These are phyloP conservation scores for Nemotelus pantherinus DNA, from an alignment of 2,888 invertebrate species.

Conservation along the genomic window DNA sequence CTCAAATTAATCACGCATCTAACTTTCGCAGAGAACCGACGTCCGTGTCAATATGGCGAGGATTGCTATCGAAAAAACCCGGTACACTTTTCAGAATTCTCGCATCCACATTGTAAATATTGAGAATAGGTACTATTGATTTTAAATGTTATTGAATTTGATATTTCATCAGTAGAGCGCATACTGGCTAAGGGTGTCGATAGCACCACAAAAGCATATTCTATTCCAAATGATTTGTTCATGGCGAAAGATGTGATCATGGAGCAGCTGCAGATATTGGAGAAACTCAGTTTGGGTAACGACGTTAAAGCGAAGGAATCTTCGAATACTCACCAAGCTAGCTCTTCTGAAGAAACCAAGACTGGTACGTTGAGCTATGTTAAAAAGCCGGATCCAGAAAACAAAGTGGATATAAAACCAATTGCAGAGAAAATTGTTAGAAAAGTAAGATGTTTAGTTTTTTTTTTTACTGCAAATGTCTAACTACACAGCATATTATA, in stretches of 20 bases:
- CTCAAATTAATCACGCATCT: too few relatives aligned
- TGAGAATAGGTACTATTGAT: constrained; percentile 25
- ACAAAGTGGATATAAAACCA: background rate
- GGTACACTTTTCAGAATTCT: constrained; percentile 82
- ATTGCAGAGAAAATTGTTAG: background rate
- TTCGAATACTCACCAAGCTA: too few relatives aligned
- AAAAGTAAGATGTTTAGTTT: too few relatives aligned
- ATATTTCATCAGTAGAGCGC: constrained; percentile 70
- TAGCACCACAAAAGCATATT: constrained; percentile 62
- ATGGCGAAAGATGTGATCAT: constrained; percentile 68
- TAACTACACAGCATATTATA: too few relatives aligned
- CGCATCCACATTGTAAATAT: constrained; percentile 80
- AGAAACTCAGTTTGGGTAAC: constrained; percentile 53
- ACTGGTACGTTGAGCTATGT: background rate
- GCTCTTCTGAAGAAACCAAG: background rate
- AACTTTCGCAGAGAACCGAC: constrained; percentile 58
- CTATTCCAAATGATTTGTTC: constrained; percentile 68
- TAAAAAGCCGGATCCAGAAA: background rate
- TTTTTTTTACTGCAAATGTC: too few relatives aligned
- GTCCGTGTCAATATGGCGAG: constrained; percentile 77
- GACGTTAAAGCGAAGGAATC: background rate
- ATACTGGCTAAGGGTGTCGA: constrained; percentile 68
- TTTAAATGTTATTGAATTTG: constrained; percentile 12
- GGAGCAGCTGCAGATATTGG: constrained; percentile 71
- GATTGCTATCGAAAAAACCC: constrained; percentile 87